Conservation (phyloP, 2,113 vertebrate genomes). For the Lepisosteus oculatus region DNA sequence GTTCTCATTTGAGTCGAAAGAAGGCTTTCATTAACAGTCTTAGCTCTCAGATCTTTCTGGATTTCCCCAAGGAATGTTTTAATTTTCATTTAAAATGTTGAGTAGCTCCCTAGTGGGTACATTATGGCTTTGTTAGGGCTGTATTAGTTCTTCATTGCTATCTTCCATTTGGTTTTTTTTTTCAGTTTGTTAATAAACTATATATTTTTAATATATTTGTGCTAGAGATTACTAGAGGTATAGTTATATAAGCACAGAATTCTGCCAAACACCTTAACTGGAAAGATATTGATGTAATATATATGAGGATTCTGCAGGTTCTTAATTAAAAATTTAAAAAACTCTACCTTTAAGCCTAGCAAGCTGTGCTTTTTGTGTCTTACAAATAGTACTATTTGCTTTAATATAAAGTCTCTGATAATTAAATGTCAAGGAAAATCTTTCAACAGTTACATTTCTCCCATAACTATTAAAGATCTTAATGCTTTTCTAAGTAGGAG, state of each 20-base stretch:
- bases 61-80: constrained; percentile 49
- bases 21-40: constrained; percentile 51
- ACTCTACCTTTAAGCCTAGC: too few relatives aligned
- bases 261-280: too few relatives aligned
- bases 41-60: constrained; percentile 28
- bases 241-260: constrained; percentile 61
- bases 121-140: constrained; percentile 34
- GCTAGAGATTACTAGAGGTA: constrained; percentile 73
- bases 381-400: too few relatives aligned
- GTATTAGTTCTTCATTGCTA: constrained; percentile 27
- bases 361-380: too few relatives aligned
- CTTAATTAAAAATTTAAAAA: too few relatives aligned
- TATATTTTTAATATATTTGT: constrained; percentile 60
- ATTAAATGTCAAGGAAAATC: too few relatives aligned
- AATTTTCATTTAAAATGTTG: constrained; percentile 23
- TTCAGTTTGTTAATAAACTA: constrained; percentile 67
- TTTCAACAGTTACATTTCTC: too few relatives aligned
- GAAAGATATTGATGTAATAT: too few relatives aligned
- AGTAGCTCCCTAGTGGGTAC: constrained; percentile 28
- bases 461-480: too few relatives aligned
- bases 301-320: too few relatives aligned
- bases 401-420: too few relatives aligned
- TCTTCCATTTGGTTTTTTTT: constrained; percentile 36
- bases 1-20: constrained; percentile 28
- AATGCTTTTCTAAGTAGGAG: too few relatives aligned